Evolutionary conservation across 2,113 vertebrate genomes (phyloP).

Genomic region (Aegotheles bennettii): DNA sequence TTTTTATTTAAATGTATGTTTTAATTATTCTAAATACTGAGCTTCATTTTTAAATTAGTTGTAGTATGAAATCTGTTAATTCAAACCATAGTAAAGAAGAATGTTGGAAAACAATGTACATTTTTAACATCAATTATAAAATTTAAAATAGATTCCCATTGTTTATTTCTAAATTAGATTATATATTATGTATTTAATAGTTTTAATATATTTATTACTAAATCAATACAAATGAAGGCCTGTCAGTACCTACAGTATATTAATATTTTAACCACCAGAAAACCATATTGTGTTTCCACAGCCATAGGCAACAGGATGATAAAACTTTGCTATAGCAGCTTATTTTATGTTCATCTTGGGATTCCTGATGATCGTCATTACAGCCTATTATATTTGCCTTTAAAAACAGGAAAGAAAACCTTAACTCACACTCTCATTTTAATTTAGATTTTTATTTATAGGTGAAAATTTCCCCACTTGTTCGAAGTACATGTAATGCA

Average conservation of each 20-base stretch:
- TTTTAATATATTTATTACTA: background rate
- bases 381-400: background rate
- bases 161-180: background rate
- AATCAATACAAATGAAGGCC: background rate
- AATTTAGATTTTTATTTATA: background rate
- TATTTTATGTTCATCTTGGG: background rate
- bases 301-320: background rate
- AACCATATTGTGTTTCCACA: background rate
- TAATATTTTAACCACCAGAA: background rate
- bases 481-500: background rate
- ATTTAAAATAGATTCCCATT: background rate
- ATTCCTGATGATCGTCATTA: background rate
- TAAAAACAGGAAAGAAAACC: background rate
- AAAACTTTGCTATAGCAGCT: background rate
- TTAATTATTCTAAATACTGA: background rate
- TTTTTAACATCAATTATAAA: background rate
- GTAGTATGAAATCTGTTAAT: background rate
- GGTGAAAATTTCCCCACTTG: background rate
- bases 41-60: background rate
- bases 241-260: no score
- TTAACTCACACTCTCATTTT: background rate
- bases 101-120: background rate
- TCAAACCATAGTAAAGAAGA: background rate
- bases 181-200: background rate
- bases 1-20: background rate